Evolutionary conservation across 1,140 invertebrate species (phyloP), one percentile per base, ranked within the genome.

Genomic region (Pogonomyrmex californicus): DNA sequence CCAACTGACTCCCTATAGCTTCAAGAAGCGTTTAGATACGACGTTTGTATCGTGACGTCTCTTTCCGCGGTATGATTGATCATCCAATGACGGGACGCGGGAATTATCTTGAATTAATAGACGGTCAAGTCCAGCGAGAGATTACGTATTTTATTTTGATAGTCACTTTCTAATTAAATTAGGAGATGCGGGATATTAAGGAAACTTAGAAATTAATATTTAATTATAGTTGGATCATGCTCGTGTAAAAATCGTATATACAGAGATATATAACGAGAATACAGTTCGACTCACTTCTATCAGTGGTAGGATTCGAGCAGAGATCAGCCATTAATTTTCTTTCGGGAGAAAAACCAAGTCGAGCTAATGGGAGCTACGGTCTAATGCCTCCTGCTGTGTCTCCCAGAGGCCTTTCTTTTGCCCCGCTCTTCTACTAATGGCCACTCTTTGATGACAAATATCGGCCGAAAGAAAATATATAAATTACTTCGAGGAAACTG

Each of bases 361-460:
- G 91, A 91, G 92, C 93, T 95, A 95, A 95, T 95, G 94, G 94
- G 92, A 92, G 92, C 92, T 88, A 94, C 92, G 94, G 93, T 95
- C 95, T 94, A 95, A 95, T 95, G 94, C 94, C 94, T 95, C 94
- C 92, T 88, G 94, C 93, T 94, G 93, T 91, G 94, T 92, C 93
- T 92, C 89, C 90, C 90, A 89, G 88, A 92, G 90, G 85, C 90
- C 92, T 92, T 93, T 91, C 93, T 94, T 94, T 92, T 87, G 89
- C 86, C 87, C 83, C 85, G 88, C 93, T 94, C 93, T 91, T 88
- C 91, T 91, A 90, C 94, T 95, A 95, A 95, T 95, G 94, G 95
- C 94, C 93, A 94, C 93, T 95, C 94, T 94, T 95, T 95, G 94
- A 95, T 95, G 95, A 95, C 94, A 95, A 95, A 95, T 95, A 95